Base-by-base conservation (phyloP, 2,888 invertebrate genomes). In the Geophilus truncorum region DNA sequence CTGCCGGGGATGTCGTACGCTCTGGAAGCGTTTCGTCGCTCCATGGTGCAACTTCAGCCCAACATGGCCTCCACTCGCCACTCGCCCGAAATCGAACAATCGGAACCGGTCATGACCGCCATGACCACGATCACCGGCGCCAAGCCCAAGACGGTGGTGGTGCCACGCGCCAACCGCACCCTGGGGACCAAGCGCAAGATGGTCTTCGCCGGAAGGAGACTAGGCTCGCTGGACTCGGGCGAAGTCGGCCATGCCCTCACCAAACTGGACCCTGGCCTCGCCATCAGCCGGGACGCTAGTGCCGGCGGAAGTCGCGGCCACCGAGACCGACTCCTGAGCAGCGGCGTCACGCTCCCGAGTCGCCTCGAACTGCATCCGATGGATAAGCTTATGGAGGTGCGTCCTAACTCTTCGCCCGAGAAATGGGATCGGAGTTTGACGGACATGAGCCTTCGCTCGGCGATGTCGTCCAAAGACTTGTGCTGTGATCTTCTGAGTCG, bases 201-300 rank as follows among this genome's bases (percentile, higher is more conserved):
- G 0, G 28, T 78, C 10, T 78, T 28, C 45, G 40, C 78, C 40
- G 45, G 45, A 21, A 45, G 45, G 6, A 1, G 45, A n/a, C 78
- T 79, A 2, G 79, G 62, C 10, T 79, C 79, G 18, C n/a, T 80
- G 40, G 57, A 81, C 32, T n/a, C 62, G 21, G 51, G 34, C 23
- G 76, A 81, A 15, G 32, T 81, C 9, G 78, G 80, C n/a, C 77
- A 81, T 45, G 75, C 80, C 4, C 45, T 81, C 34, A 78, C 81
- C 18, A 80, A 80, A 34, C 70, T 81, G 18, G 81, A 81, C 45
- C 80, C 81, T 28, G 78, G 81, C 15, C 25, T 70, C 15, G 25
- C 70, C 12, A 28, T 70, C 28, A 28, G 70, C 28, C 70, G 70
- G 12, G 12, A 70, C 28, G 15, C 70, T 1, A 70, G 34, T n/a